Evolutionary conservation across 2,888 invertebrate genomes (phyloP).

Genomic region (Trissolcus japonicus): DNA sequence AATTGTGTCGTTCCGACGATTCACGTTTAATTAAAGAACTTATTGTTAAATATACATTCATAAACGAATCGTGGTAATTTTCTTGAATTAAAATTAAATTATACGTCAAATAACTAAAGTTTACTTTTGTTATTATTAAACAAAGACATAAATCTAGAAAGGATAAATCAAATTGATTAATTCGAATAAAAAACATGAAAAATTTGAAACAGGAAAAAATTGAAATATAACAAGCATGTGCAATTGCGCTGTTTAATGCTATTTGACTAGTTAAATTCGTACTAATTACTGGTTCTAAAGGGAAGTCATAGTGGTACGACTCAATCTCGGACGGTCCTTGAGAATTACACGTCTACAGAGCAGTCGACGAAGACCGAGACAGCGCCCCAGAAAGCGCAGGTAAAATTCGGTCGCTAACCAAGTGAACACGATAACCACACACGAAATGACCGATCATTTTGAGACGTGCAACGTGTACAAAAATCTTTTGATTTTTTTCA

Average conservation of each 20-base stretch:
- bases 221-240: slow-evolving; percentile 45
- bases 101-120: no score
- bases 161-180: neutral
- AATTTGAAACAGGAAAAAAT: no score
- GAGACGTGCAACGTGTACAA: slow-evolving; percentile 17
- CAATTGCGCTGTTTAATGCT: slow-evolving; percentile 38
- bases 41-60: no score
- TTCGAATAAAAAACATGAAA: no score
- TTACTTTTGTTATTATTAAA: no score
- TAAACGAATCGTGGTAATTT: neutral
- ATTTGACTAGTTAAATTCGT: slow-evolving; percentile 69
- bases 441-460: slow-evolving; percentile 32
- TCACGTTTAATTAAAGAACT: neutral
- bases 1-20: neutral
- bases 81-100: no score
- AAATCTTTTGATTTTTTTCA: neutral
- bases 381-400: slow-evolving; percentile 73
- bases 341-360: slow-evolving; percentile 74
- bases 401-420: slow-evolving; percentile 67
- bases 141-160: no score
- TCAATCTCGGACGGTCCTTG: slow-evolving; percentile 74
- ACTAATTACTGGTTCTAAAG: slow-evolving; percentile 76
- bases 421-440: slow-evolving; percentile 23
- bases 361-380: slow-evolving; percentile 72
- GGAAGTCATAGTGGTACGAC: slow-evolving; percentile 75